phyloP scores from a whole-genome alignment of 2,113 vertebrate species.

The Penelope pileata region DNA sequence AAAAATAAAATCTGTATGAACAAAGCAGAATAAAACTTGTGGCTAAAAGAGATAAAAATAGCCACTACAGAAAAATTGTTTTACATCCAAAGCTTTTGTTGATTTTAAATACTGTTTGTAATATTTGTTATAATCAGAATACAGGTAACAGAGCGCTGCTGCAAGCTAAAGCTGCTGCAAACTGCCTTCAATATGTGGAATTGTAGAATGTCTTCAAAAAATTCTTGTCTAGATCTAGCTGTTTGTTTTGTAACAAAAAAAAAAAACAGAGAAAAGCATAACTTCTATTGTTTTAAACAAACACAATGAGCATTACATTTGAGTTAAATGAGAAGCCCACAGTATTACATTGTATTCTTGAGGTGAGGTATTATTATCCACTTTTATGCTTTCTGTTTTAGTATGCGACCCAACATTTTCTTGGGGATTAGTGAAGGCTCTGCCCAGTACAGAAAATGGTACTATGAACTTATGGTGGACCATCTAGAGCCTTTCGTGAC shows the following conservation, averaged over 20 bases:
- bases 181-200: neutral
- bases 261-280: neutral
- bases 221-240: neutral
- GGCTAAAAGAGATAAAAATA: neutral
- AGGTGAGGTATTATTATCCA: neutral
- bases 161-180: neutral
- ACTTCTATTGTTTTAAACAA: neutral
- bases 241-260: neutral
- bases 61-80: neutral
- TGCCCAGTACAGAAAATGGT: constrained; percentile 96
- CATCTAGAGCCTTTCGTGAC: constrained; percentile 89
- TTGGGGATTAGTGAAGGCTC: constrained; percentile 94
- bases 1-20: neutral
- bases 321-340: neutral
- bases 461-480: constrained; percentile 95
- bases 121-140: neutral
- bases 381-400: constrained; percentile 55
- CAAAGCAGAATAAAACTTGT: neutral
- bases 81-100: neutral
- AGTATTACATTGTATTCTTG: neutral
- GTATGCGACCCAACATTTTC: constrained; percentile 95
- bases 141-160: neutral
- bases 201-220: neutral
- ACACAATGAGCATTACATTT: neutral
- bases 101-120: neutral